These are phyloP conservation scores for Gastrophryne carolinensis DNA, from an alignment of 2,797 vertebrate genomes.

Conservation along the genomic window DNA sequence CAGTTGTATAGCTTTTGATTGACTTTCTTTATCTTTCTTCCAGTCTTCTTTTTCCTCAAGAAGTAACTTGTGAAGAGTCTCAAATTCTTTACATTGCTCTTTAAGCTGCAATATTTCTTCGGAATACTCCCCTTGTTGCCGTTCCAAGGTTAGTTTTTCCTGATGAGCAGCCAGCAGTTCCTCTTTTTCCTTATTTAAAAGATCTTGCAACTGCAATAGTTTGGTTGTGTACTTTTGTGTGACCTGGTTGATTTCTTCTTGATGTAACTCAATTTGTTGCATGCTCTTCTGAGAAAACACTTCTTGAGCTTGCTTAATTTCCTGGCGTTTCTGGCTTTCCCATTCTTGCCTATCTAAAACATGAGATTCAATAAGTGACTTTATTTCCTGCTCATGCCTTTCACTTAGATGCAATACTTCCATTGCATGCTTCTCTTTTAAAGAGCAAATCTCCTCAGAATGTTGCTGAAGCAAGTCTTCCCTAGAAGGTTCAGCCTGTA, in stretches of 20 bases:
- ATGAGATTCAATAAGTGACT: background rate
- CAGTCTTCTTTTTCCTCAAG: conserved; percentile 47
- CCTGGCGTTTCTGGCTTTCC: background rate
- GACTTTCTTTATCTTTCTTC: conserved; percentile 53
- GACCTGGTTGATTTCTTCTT: conserved; percentile 20
- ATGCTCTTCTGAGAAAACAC: background rate
- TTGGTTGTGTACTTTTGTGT: conserved; percentile 3
- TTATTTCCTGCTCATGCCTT: background rate
- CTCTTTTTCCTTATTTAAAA: background rate
- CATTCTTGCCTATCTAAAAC: background rate
- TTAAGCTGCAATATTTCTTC: background rate
- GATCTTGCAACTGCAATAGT: conserved; percentile 46
- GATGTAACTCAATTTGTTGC: background rate
- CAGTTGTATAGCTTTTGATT: background rate
- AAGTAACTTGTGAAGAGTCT: background rate
- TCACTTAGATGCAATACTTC: background rate
- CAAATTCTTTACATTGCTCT: background rate
- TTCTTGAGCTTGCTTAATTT: background rate
- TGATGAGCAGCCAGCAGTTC: background rate
- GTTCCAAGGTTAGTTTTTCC: conserved; percentile 42
- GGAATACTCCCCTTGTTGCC: conserved; percentile 49
- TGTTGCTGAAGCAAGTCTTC: background rate
- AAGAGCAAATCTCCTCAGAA: background rate
- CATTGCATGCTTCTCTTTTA: background rate
- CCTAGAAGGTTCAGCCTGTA: background rate